phyloP scores from a whole-genome alignment of 2,113 vertebrate species.

The Petroica traversi region DNA sequence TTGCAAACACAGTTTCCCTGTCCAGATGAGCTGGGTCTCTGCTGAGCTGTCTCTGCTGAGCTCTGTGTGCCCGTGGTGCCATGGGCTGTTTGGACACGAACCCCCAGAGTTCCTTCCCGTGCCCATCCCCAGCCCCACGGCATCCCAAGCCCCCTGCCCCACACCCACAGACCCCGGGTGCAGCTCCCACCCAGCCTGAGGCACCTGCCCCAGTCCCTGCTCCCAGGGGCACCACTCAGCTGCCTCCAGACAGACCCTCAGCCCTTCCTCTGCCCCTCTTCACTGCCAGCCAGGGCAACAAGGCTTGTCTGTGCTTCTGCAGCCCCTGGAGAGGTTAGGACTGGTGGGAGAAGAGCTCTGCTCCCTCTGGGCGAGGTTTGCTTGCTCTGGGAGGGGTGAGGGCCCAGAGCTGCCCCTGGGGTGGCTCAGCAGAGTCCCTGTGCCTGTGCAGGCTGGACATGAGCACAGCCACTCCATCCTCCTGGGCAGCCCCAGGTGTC shows the following conservation, averaged over 20 bases:
- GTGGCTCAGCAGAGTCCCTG: neutral
- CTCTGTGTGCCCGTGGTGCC: accelerated
- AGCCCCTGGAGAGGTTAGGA: neutral
- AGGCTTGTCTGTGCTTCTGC: neutral
- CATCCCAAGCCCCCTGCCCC: neutral
- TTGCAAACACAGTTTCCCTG: neutral
- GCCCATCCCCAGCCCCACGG: neutral
- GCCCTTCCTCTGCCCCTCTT: neutral
- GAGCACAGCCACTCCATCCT: accelerated
- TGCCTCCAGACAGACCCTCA: neutral
- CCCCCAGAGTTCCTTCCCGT: accelerated
- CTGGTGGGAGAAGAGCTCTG: neutral
- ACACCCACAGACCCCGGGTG: accelerated
- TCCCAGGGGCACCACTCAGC: accelerated
- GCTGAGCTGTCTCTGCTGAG: neutral
- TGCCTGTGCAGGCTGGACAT: accelerated
- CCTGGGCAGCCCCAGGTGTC: accelerated
- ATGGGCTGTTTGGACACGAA: neutral
- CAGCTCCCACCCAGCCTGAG: neutral
- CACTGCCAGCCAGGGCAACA: accelerated
- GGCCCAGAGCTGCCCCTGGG: neutral
- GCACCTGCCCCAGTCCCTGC: accelerated
- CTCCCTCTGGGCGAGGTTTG: neutral
- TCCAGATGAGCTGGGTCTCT: neutral
- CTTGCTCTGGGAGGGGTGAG: neutral